Conservation (phyloP, 2,797 vertebrate genomes). For the Euthynnus affinis region DNA sequence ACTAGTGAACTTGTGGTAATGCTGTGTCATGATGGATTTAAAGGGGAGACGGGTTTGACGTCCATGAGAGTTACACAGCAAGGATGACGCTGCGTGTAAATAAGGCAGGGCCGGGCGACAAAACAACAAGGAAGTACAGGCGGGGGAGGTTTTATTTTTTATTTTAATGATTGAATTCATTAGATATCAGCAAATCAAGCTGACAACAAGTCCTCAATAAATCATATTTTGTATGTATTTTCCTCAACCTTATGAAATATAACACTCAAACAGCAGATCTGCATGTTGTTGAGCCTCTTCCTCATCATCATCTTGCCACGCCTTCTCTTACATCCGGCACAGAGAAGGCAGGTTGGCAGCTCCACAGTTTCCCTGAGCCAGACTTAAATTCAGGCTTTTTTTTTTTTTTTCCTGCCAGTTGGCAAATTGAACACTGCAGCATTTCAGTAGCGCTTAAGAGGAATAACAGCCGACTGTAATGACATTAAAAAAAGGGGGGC, state of each 20-base stretch:
- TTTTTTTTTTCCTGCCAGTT: not conserved
- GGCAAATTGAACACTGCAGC: slow-evolving; percentile 21
- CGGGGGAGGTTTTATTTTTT: not conserved
- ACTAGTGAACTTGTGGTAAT: slow-evolving; percentile 5
- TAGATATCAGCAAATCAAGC: not conserved
- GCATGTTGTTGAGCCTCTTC: not conserved
- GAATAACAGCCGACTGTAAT: not conserved
- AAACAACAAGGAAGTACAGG: slow-evolving; percentile 63
- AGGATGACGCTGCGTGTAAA: slow-evolving; percentile 55
- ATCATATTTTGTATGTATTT: not conserved
- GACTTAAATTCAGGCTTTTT: not conserved
- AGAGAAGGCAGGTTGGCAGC: not conserved
- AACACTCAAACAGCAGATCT: not conserved
- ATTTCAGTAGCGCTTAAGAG: not conserved
- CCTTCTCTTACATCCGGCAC: slow-evolving; percentile 26
- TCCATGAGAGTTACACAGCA: slow-evolving; percentile 16
- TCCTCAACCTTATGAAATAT: not conserved
- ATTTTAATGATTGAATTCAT: too few species aligned
- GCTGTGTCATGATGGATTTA: slow-evolving; percentile 57
- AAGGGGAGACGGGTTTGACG: not conserved
- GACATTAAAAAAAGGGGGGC: not conserved
- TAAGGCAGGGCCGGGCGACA: slow-evolving; percentile 29
- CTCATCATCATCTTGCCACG: slow-evolving; percentile 38
- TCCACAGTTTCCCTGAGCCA: not conserved
- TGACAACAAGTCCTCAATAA: not conserved